phyloP scores from a whole-genome alignment of 2,797 vertebrate species.

The Mustela erminea region DNA sequence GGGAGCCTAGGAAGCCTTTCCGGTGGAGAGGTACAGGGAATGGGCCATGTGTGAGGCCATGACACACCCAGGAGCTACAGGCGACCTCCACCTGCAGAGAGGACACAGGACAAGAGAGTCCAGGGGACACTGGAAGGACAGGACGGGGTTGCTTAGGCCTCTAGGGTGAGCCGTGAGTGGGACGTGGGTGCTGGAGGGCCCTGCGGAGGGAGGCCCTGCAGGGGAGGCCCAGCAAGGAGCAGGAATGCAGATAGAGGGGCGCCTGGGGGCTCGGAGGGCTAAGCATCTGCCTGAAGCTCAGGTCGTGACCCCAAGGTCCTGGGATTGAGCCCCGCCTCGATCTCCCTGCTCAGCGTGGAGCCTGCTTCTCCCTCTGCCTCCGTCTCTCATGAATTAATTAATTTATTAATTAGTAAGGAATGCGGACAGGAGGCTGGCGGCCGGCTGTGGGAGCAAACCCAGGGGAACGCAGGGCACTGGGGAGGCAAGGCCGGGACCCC shows the following conservation, averaged over 20 bases:
- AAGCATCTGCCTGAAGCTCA: too few relatives aligned
- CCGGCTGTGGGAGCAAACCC: background rate
- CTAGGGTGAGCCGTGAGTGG: too few relatives aligned
- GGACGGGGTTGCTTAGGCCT: background rate
- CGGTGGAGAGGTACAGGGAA: background rate
- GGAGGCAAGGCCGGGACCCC: background rate
- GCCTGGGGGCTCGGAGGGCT: too few relatives aligned
- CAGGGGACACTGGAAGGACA: background rate
- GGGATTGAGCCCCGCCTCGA: too few relatives aligned
- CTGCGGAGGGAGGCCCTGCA: background rate
- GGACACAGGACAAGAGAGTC: rapidly evolving
- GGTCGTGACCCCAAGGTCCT: too few relatives aligned
- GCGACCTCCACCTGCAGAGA: background rate
- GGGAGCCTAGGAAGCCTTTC: background rate
- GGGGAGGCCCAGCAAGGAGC: background rate
- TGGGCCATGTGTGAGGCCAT: too few relatives aligned
- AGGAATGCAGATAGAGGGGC: background rate
- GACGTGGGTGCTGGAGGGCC: background rate
- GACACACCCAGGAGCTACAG: too few relatives aligned
- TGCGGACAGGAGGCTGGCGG: background rate
- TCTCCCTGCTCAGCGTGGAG: too few relatives aligned
- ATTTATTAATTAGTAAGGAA: too few relatives aligned
- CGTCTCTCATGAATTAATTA: background rate
- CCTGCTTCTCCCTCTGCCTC: too few relatives aligned
- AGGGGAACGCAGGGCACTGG: background rate